Percentiles rank a stretch among this genome's conserved stretches.
These are phyloP conservation scores for Podabrus alpinus DNA, from an alignment of 2,888 invertebrate species.

Conservation along the genomic window DNA sequence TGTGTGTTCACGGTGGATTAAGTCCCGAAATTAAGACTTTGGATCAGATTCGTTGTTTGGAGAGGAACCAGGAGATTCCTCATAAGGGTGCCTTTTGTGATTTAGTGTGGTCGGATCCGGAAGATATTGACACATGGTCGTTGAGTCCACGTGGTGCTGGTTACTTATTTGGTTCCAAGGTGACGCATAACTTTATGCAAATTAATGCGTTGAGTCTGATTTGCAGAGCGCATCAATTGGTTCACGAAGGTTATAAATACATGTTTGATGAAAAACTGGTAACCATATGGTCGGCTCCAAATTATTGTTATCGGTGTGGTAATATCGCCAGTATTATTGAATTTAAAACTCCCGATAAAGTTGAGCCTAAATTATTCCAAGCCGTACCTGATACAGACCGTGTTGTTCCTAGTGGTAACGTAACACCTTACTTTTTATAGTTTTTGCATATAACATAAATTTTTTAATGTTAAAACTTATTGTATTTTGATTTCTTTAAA, in stretches of 20 bases:
- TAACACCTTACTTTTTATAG: conserved; percentile 97
- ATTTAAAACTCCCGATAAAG: conserved; percentile 78
- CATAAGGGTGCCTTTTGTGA: conserved; percentile 99
- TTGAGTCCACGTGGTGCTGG: conserved; percentile 96
- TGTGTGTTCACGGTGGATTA: conserved; percentile 98
- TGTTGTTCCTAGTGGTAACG: conserved; percentile 88
- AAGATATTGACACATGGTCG: conserved; percentile 91
- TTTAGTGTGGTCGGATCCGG: conserved; percentile 99
- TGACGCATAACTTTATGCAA: conserved; percentile 92
- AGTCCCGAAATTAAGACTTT: conserved; percentile 96
- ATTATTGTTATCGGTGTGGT: conserved; percentile 99
- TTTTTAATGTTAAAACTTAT: background rate
- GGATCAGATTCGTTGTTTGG: conserved; percentile 94
- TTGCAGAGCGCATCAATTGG: conserved; percentile 97
- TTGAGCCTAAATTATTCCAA: conserved; percentile 84
- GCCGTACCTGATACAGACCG: conserved; percentile 95
- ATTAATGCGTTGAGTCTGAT: conserved; percentile 92
- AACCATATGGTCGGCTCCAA: conserved; percentile 99
- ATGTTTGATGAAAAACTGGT: conserved; percentile 97
- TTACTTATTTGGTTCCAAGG: conserved; percentile 94
- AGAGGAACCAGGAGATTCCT: conserved; percentile 96
- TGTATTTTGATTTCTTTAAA: background rate
- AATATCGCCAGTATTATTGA: conserved; percentile 96
- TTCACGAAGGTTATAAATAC: conserved; percentile 98
- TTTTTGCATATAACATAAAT: conserved; percentile 5